Percentiles rank a stretch among this genome's conserved stretches.
Evolutionary conservation across 2,888 invertebrate species (phyloP).

Genomic region (Eremobia ochroleuca): DNA sequence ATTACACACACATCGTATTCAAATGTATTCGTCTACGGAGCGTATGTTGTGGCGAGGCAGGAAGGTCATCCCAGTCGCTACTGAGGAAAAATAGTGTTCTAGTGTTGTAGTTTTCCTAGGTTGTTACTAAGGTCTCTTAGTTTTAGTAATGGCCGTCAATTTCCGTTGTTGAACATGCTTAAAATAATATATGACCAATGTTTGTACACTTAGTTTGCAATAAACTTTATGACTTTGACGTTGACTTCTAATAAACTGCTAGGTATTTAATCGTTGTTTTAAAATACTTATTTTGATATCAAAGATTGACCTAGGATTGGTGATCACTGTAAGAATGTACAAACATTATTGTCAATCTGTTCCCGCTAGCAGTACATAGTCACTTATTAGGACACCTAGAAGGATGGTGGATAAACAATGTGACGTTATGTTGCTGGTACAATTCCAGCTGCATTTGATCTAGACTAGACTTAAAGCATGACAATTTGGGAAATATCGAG

Average conservation of each 20-base stretch:
- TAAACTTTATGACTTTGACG: background rate
- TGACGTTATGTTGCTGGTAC: background rate
- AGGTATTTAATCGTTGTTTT: background rate
- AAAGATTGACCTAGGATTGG: background rate
- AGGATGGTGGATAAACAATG: background rate
- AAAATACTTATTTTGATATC: background rate
- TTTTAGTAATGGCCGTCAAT: background rate
- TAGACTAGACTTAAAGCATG: background rate
- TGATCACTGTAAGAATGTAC: background rate
- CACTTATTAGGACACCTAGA: background rate
- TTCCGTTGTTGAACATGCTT: background rate
- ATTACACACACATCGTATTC: constrained; percentile 63
- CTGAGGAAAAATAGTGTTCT: background rate
- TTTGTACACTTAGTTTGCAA: background rate
- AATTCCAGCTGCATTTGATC: background rate
- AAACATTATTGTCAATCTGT: background rate
- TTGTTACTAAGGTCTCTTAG: background rate
- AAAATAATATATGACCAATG: too few species aligned
- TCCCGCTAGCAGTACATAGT: background rate
- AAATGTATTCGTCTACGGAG: constrained; percentile 62
- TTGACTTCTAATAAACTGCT: background rate
- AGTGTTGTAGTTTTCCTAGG: background rate
- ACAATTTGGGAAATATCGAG: background rate
- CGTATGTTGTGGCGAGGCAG: constrained; percentile 2
- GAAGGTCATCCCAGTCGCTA: constrained; percentile 46